phyloP scores from a whole-genome alignment of 2,113 vertebrate species.

The Rhinopithecus roxellana region DNA sequence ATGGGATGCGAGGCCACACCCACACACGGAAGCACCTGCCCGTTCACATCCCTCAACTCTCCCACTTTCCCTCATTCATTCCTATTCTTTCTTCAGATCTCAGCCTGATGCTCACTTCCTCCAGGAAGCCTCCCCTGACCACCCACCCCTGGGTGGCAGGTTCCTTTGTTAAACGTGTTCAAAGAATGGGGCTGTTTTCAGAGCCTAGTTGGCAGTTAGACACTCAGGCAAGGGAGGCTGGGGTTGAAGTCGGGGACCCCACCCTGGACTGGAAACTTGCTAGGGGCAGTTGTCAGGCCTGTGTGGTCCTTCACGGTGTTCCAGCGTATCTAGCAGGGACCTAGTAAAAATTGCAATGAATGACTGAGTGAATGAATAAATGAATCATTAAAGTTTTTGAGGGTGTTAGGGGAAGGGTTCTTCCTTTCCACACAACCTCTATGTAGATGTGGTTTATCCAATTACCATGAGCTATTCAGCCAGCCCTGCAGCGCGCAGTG shows the following conservation, averaged over 20 bases:
- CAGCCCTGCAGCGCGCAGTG: background rate
- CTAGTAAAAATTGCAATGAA: background rate
- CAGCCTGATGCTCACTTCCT: background rate
- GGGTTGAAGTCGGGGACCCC: background rate
- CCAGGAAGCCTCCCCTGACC: background rate
- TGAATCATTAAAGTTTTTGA: background rate
- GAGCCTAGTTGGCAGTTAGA: background rate
- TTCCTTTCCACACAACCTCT: background rate
- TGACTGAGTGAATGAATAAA: background rate
- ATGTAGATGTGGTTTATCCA: background rate
- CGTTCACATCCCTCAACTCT: background rate
- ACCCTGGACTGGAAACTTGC: background rate
- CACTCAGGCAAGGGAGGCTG: background rate
- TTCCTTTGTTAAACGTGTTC: background rate
- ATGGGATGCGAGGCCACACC: background rate
- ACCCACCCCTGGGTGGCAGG: background rate
- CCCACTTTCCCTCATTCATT: background rate
- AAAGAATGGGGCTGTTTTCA: background rate
- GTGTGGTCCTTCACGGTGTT: background rate
- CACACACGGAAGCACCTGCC: background rate
- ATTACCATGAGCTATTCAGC: background rate
- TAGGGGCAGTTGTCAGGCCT: background rate
- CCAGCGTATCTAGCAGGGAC: accelerated
- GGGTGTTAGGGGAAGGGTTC: background rate
- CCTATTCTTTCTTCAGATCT: background rate